Conservation (phyloP, 35 echinoderm and acorn worm genomes). For the Eucidaris tribuloides region DNA sequence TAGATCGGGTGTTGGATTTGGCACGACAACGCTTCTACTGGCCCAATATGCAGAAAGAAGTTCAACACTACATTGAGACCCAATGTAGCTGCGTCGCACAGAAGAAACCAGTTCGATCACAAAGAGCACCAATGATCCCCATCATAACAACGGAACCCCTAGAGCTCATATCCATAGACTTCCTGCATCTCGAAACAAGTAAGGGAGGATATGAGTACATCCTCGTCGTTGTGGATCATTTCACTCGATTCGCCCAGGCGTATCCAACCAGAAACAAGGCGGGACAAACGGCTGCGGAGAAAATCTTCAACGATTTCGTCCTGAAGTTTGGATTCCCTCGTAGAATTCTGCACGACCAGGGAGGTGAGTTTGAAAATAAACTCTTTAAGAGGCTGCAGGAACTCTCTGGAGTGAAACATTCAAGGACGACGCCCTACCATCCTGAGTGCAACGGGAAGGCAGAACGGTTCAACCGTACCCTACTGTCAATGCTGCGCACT, state of each 20-base stretch:
- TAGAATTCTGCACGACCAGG: slow-evolving; percentile 32
- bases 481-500: slow-evolving; percentile 14
- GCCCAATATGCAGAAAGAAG: too few relatives aligned
- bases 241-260: slow-evolving; percentile 46
- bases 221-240: slow-evolving; percentile 41
- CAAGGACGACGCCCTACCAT: too few relatives aligned
- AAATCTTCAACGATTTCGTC: slow-evolving; percentile 30
- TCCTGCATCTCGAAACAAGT: slow-evolving; percentile 20
- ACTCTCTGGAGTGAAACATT: slow-evolving; percentile 25
- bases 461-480: slow-evolving; percentile 28
- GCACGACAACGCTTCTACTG: too few relatives aligned
- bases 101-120: not conserved
- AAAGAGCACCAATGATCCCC: slow-evolving; percentile 24
- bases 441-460: slow-evolving; percentile 53
- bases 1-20: too few relatives aligned
- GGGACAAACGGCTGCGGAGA: not conserved
- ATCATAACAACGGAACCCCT: slow-evolving; percentile 24
- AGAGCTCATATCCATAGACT: slow-evolving; percentile 37
- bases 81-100: slow-evolving; percentile 21
- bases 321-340: slow-evolving; percentile 25
- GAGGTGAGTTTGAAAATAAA: slow-evolving; percentile 33
- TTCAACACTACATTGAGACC: too few relatives aligned
- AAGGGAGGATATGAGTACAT: slow-evolving; percentile 47
- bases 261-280: slow-evolving; percentile 48
- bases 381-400: not conserved